Base-by-base conservation (phyloP, 2,888 invertebrate species). In the Loripinus fragilis region DNA sequence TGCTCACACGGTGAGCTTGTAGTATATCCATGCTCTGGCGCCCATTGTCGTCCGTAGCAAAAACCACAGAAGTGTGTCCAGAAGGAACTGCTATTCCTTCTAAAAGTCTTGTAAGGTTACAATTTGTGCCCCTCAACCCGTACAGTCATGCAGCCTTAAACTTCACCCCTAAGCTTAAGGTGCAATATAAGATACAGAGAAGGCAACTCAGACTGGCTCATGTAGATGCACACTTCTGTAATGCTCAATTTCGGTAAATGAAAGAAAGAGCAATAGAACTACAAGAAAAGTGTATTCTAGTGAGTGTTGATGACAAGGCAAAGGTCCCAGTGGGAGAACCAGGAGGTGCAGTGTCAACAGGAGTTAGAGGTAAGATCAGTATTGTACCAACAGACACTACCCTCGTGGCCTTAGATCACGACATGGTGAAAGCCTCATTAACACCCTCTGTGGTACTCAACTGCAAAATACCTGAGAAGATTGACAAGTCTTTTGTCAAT, bases 111-210 rank as follows among this genome's bases (percentile, higher is more conserved):
- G 78, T 83, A 8, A 35, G 80, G 25, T 52, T 85, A 8, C 81
- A 85, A 67, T 83, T 85, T 28, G 60, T 77, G 15, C 82, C 82
- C n/a, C 38, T 64, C 3, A 86, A 84, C 45, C 80, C 78, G 0
- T 80, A 80, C 55, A 48, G 71, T 8, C 52, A 77, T 25, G 33
- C 75, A 28, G 81, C 85, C 25, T 60, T 74, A 66, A 80, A 52
- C n/a, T 84, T 84, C 38, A 86, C 81, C 10, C 67, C 69, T 1
- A 33, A 50, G 0, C n/a, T 83, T n/a, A 25, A 74, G 10, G 73
- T 83, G 8, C 84, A 86, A 50, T 77, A 79, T 41, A 83, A 83
- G 73, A 76, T 86, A 25, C 80, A 83, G 55, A 52, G 74, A n/a
- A 33, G 85, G 15, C 86, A 81, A 60, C 52, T 83, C 2, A 20